A percentile compares a stretch with the other conserved stretches of the same genome.
These are phyloP conservation scores for Euproctis similis DNA, from an alignment of 2,888 invertebrate genomes.

Conservation along the genomic window DNA sequence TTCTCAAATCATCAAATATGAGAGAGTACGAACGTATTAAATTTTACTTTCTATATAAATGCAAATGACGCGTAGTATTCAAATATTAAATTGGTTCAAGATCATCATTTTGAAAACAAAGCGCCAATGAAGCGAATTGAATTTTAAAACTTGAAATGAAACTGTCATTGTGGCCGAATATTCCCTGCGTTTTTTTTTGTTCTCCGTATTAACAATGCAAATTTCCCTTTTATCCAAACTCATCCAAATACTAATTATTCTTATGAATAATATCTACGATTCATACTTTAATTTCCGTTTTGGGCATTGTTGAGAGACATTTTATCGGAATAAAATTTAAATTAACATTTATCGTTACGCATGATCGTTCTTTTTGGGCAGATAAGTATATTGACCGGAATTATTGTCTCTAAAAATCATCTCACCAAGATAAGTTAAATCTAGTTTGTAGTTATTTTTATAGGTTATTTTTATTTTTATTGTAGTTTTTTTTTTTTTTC, in stretches of 20 bases:
- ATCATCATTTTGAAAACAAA: constrained; percentile 32
- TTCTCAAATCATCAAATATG: too few species aligned
- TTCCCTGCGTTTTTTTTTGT: too few species aligned
- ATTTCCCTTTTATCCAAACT: constrained; percentile 41
- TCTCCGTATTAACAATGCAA: constrained; percentile 39
- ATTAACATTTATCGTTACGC: constrained; percentile 50
- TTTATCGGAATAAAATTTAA: constrained; percentile 43
- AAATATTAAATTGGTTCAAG: constrained; percentile 28
- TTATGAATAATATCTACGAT: constrained; percentile 47
- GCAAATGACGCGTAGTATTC: constrained; percentile 27
- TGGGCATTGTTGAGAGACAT: constrained; percentile 33
- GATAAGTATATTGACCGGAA: too few species aligned
- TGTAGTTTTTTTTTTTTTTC: too few species aligned
- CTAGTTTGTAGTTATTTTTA: too few species aligned
- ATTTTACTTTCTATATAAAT: constrained; percentile 33
- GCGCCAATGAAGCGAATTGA: constrained; percentile 32
- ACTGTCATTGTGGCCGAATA: constrained; percentile 22
- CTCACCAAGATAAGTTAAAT: too few species aligned
- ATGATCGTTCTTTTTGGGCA: too few species aligned
- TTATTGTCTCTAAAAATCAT: too few species aligned
- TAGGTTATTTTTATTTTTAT: too few species aligned
- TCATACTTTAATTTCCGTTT: constrained; percentile 50
- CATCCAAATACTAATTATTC: constrained; percentile 46
- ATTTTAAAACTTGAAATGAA: constrained; percentile 39
- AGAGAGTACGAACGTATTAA: too few species aligned